Base-by-base conservation (phyloP, 2,888 invertebrate genomes). In the Lepidocyrtinus sp. region DNA sequence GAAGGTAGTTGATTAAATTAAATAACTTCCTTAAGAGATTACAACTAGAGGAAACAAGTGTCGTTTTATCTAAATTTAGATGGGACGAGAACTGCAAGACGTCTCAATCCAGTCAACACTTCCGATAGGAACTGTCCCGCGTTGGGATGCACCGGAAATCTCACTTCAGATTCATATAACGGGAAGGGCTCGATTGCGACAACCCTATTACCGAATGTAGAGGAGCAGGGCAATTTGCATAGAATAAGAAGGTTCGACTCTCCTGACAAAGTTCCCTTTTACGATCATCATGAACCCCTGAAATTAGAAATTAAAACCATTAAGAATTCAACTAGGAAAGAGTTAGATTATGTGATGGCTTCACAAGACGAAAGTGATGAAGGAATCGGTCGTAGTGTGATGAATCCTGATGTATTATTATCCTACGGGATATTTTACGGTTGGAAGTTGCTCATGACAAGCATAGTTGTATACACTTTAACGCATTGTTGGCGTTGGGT, bases 61-160 rank as follows among this genome's bases (percentile, higher is more conserved):
- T 1, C 24, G n/a, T 26, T 36, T 65, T 9, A n/a, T n/a, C n/a
- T n/a, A n/a, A n/a, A n/a, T 7, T 67, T 46, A 75, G 75, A 75
- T 69, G 75, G 75, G 63, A 75, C 75, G 2, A 69, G 69, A n/a
- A 62, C 75, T 50, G 75, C 19, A 26, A 75, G 75, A 24, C 75
- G 75, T 9, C 46, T 62, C 15, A 68, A 63, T 24, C 75, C 75
- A 26, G 75, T 75, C 46, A 75, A 75, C 75, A 75, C 69, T 46
- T 62, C 75, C 0, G 75, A 75, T 50, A 68, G 26, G 50, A 63
- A 63, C 21, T 75, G 75, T 69, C 75, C 75, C 3, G 19, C 75
- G 15, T 24, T 75, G 25, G 75, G 75, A 46, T 75, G 75, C 17
- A 75, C 69, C n/a, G 75, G 75, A 7, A 75, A 75, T 17, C 69